These are phyloP conservation scores for Coecobrya sp. DNA, from an alignment of 2,888 invertebrate genomes.

Conservation along the genomic window DNA sequence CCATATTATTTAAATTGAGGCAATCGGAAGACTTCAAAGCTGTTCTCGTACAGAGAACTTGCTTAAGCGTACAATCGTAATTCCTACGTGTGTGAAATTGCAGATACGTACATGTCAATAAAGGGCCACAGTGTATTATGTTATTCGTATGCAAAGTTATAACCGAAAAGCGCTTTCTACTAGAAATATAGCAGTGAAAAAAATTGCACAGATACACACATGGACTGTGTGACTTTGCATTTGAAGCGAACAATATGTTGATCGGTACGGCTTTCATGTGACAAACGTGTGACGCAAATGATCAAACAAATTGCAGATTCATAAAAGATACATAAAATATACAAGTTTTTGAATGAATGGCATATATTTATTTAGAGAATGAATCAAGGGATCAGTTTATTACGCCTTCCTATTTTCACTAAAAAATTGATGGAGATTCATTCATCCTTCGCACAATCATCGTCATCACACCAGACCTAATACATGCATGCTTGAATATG, in stretches of 20 bases:
- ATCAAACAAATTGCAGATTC: not conserved
- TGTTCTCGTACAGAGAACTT: not conserved
- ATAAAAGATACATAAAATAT: not conserved
- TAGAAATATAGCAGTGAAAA: too few species aligned
- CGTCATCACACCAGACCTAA: not conserved
- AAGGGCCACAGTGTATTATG: too few species aligned
- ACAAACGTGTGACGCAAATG: not conserved
- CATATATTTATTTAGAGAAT: not conserved
- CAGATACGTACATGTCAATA: too few species aligned
- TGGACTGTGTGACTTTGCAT: too few species aligned
- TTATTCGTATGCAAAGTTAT: too few species aligned
- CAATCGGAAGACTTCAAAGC: not conserved
- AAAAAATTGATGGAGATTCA: not conserved
- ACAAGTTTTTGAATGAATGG: not conserved
- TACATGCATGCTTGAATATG: constrained; percentile 35
- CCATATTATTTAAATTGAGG: not conserved
- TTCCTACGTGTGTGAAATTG: not conserved
- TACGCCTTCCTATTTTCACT: not conserved
- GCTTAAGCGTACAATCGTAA: not conserved
- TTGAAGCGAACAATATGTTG: too few species aligned
- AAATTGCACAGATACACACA: too few species aligned
- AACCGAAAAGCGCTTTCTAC: too few species aligned
- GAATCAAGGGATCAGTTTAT: not conserved
- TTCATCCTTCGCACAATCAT: not conserved
- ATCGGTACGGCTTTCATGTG: not conserved